Percentiles rank a stretch among this genome's conserved stretches.
Evolutionary conservation across 2,888 invertebrate genomes (phyloP).

Genomic region (Synergus itoensis): DNA sequence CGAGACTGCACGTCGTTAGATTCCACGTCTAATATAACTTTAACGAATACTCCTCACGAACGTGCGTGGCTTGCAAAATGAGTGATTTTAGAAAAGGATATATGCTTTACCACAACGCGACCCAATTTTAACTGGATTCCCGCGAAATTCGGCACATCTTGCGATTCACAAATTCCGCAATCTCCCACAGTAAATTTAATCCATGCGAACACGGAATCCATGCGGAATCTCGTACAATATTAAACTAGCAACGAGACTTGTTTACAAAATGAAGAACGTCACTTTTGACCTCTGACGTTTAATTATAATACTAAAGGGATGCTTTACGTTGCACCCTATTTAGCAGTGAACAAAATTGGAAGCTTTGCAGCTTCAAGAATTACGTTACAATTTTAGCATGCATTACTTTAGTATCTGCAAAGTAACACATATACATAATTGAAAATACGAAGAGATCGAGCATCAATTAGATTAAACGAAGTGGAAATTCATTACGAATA

Average conservation of each 20-base stretch:
- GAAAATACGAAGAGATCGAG: too few species aligned
- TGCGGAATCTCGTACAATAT: constrained; percentile 13
- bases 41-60: constrained; percentile 53
- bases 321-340: not conserved
- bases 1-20: constrained; percentile 53
- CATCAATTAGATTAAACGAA: too few species aligned
- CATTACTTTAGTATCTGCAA: too few species aligned
- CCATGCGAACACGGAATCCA: not conserved
- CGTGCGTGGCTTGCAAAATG: constrained; percentile 56
- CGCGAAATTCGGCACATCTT: constrained; percentile 2
- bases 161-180: constrained; percentile 14
- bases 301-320: too few species aligned
- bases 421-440: too few species aligned
- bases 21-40: constrained; percentile 55
- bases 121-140: not conserved
- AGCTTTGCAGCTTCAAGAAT: not conserved
- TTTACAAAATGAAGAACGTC: not conserved
- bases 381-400: too few species aligned
- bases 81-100: constrained; percentile 48
- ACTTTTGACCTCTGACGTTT: not conserved
- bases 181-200: constrained; percentile 11
- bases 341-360: not conserved
- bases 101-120: not conserved
- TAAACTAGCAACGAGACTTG: not conserved
- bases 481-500: too few species aligned